Percentiles rank a stretch among this genome's conserved stretches.
phyloP scores from a whole-genome alignment of 2,888 invertebrate genomes.

The Saturnia japonica region DNA sequence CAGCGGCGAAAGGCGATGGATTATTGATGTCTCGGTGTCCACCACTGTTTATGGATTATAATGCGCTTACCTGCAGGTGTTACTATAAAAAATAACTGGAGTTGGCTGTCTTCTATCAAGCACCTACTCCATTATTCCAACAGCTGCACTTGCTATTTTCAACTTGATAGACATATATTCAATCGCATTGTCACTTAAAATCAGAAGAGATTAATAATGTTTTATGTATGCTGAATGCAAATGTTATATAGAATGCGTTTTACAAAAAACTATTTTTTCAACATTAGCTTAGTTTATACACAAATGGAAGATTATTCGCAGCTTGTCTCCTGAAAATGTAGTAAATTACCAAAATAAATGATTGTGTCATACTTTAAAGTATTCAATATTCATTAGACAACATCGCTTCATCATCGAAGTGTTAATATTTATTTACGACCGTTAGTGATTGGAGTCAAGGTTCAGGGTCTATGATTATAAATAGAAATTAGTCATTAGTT shows the following conservation, averaged over 20 bases:
- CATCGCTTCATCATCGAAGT: background rate
- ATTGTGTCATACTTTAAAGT: background rate
- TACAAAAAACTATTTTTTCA: background rate
- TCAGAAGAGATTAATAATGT: background rate
- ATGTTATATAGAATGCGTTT: background rate
- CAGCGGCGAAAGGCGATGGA: too few species aligned
- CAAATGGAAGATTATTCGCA: background rate
- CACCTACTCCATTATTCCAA: background rate
- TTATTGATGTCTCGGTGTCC: too few species aligned
- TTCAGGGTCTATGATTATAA: background rate
- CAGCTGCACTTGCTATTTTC: background rate
- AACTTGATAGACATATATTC: background rate
- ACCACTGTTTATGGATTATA: too few species aligned
- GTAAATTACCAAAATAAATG: background rate
- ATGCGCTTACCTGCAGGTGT: too few species aligned
- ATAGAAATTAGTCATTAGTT: slow-evolving; percentile 8
- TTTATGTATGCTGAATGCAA: background rate
- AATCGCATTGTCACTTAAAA: background rate
- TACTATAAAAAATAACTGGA: too few species aligned
- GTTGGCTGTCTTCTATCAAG: background rate
- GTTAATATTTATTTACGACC: background rate
- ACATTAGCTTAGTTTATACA: background rate
- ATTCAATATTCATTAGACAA: background rate
- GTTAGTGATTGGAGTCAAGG: background rate
- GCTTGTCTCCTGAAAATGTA: background rate